These are phyloP conservation scores for Ispidina picta DNA, from an alignment of 2,797 vertebrate species.

Conservation along the genomic window DNA sequence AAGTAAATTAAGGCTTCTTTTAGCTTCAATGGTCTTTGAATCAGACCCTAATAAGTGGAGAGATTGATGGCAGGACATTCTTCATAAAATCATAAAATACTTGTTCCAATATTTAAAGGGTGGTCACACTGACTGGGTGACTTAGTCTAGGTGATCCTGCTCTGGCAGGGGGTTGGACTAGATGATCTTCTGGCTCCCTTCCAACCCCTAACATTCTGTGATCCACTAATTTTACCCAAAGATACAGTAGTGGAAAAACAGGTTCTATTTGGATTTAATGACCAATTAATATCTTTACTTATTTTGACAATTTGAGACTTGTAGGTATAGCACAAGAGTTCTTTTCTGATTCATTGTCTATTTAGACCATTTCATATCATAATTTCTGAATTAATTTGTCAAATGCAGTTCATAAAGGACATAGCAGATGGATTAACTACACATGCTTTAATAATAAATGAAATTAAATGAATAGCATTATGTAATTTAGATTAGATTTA, in stretches of 20 bases:
- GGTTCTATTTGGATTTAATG: background rate
- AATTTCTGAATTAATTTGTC: slow-evolving; percentile 1
- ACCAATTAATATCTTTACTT: background rate
- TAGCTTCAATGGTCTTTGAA: background rate
- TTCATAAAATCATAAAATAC: background rate
- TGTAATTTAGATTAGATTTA: background rate
- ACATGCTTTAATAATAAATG: slow-evolving; percentile 5
- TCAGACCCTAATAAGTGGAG: background rate
- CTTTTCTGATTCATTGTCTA: background rate
- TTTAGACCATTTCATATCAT: background rate
- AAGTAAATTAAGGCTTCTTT: background rate
- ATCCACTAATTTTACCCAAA: background rate
- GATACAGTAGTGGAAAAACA: background rate
- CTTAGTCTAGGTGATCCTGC: too few species aligned
- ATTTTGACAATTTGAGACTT: background rate
- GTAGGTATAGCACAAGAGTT: background rate
- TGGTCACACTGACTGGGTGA: background rate
- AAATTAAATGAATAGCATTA: background rate
- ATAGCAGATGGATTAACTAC: background rate
- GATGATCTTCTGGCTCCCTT: too few species aligned
- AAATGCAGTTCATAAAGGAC: background rate
- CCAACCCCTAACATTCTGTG: too few species aligned
- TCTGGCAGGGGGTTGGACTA: too few species aligned
- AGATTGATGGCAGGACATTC: background rate
- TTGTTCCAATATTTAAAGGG: background rate